Evolutionary conservation across 2,797 vertebrate species (phyloP), one percentile per base, ranked within the genome.

Genomic region (Coracias cyanogaster): DNA sequence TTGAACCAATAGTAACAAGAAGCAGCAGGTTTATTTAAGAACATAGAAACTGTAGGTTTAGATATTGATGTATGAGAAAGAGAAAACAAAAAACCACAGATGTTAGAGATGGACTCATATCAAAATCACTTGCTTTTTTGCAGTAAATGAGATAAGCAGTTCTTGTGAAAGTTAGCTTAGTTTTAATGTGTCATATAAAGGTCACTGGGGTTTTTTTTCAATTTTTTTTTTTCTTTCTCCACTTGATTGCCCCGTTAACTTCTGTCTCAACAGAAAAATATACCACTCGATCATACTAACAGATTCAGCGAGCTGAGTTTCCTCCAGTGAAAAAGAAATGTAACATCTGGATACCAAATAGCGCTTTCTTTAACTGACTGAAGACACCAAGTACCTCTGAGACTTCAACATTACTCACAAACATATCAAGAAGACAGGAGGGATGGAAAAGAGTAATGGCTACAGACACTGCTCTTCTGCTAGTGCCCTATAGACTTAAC

Each of bases 341-440:
- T 29, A 85, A 69, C 58, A 71, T 92, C 87, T 84, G 83, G 72
- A 82, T n/a, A 60, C 12, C 35, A 89, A 66, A 77, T 19, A 90
- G 13, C 10, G 79, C 33, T 83, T 86, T 57, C 54, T 92, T 77
- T 67, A 82, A 84, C 29, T 69, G 37, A 79, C 33, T 60, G 76
- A 94, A 92, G 58, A 82, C 66, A 74, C 57, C 26, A 60, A 65
- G 25, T 31, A 54, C 72, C 80, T 86, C n/a, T 62, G 82, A 94
- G 78, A 77, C 55, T 93, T 95, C 76, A 93, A 2, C 8, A 49
- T 46, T 49, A 72, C 35, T 87, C 62, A 43, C 22, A 91, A 81
- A 85, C n/a, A 29, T n/a, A 82, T 72, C 61, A 79, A 86, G 86
- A 80, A 90, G 90, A 94, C 71, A 94, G 85, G 66, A 86, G 52